phyloP scores from a whole-genome alignment of 2,888 invertebrate species.

The Trachelus tabidus region DNA sequence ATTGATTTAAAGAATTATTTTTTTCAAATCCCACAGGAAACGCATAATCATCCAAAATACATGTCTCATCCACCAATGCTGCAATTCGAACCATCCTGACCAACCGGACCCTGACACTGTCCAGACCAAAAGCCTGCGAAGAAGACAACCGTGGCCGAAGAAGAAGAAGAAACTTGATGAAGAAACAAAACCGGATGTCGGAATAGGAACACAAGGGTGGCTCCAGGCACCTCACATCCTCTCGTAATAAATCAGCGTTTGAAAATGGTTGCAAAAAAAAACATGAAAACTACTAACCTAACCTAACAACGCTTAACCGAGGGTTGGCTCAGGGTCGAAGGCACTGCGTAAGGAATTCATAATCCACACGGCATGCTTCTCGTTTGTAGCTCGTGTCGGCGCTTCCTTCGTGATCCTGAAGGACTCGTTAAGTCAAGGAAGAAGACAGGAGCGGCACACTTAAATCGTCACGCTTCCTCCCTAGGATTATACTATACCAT shows the following conservation, averaged over 20 bases:
- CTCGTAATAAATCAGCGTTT: constrained; percentile 14
- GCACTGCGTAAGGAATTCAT: constrained; percentile 17
- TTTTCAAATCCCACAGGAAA: not conserved
- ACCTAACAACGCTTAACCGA: not conserved
- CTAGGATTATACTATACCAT: no score
- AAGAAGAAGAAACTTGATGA: no score
- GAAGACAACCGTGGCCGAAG: constrained; percentile 8
- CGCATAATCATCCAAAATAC: no score
- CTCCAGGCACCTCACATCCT: constrained; percentile 15
- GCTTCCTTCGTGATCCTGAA: no score
- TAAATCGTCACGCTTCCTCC: no score
- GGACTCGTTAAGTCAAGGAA: no score
- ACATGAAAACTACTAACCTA: constrained; percentile 4
- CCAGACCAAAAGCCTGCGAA: constrained; percentile 8
- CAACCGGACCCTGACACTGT: constrained; percentile 1
- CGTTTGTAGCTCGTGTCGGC: not conserved
- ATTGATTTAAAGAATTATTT: not conserved
- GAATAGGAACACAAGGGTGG: constrained; percentile 1
- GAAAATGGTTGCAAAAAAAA: constrained; percentile 21
- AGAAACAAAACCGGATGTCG: constrained; percentile 18
- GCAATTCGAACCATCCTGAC: no score
- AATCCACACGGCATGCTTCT: constrained; percentile 12
- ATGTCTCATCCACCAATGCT: no score
- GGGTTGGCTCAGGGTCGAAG: constrained; percentile 9
- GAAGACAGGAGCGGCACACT: no score